phyloP scores from a whole-genome alignment of 1,140 invertebrate species.

The Bombus balteatus region DNA sequence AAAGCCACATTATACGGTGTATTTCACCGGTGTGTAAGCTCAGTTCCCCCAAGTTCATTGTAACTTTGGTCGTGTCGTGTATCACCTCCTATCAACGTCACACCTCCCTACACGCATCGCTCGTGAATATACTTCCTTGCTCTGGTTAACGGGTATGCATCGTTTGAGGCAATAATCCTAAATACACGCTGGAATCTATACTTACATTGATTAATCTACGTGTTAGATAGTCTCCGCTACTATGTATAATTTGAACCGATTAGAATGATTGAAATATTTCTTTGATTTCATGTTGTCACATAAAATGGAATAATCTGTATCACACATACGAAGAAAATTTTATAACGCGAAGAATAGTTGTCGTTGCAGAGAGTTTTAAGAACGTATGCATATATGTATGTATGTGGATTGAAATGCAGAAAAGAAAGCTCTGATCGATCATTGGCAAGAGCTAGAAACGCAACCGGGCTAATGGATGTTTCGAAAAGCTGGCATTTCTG shows the following conservation, averaged over 20 bases:
- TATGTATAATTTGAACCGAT: background rate
- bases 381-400: background rate
- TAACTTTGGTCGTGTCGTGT: constrained; percentile 38
- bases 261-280: background rate
- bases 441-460: background rate
- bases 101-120: constrained; percentile 30
- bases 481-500: constrained; percentile 47
- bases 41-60: constrained; percentile 55
- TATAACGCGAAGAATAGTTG: background rate
- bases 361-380: background rate
- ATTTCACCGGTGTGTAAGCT: constrained; percentile 16
- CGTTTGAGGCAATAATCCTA: constrained; percentile 36
- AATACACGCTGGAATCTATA: constrained; percentile 7
- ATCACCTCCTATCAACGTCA: constrained; percentile 44
- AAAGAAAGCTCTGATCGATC: constrained; percentile 21
- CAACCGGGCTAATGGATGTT: constrained; percentile 43
- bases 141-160: constrained; percentile 12
- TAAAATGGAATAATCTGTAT: background rate
- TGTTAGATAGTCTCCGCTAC: background rate
- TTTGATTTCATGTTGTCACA: background rate
- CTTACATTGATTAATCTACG: background rate
- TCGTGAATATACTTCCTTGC: constrained; percentile 29
- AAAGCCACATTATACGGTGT: constrained; percentile 16
- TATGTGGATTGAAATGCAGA: background rate
- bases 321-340: background rate